Evolutionary conservation across 2,113 vertebrate genomes (phyloP), one percentile per base, ranked within the genome.

Genomic region (Peromyscus polionotus): DNA sequence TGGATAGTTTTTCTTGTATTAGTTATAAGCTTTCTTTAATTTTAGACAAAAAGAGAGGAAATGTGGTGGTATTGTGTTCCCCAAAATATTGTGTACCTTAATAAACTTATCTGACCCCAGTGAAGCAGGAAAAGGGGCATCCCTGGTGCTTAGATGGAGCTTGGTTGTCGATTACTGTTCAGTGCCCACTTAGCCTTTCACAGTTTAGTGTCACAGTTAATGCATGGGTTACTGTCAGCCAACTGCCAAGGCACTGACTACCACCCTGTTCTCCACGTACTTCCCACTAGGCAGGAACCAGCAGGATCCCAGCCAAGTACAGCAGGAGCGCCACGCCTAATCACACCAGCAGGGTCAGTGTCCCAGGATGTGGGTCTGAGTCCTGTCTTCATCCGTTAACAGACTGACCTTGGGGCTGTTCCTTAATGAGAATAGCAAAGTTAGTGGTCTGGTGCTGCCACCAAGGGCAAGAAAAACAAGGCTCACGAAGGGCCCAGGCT

Each of bases 401-500:
- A 12, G 13, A 36, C 31, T 24, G 80, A 67, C 93, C 93, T 48
- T 13, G 77, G 22, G 20, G 22, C 22, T 0, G 0, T 11, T 45
- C 72, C 86, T 61, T 57, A 10, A 59, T 1, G 16, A 45, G 48
- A 48, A 26, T n/a, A 36, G 59, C 51, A n/a, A 61, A 36, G 36
- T 11, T 63, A 10, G 16, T 86, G 80, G 61, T 81, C 20, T 0
- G 77, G 72, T 33, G n/a, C 39, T 0, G 7, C 20, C 0, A 10
- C 26, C 4, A 33, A 91, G 70, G 6, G 8, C 0, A 9, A 22
- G 8, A 3, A 31, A 8, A 59, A 8, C 19, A 3, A 9, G 0
- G 3, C 31, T 20, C 17, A 0, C 0, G 54, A 4, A 24, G 39
- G 67, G 4, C 39, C 0, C 11, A 19, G 61, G 51, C n/a, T 1